Evolutionary conservation across 1,140 invertebrate species (phyloP), one percentile per base, ranked within the genome.

Genomic region (Oncopodura yosiiana): DNA sequence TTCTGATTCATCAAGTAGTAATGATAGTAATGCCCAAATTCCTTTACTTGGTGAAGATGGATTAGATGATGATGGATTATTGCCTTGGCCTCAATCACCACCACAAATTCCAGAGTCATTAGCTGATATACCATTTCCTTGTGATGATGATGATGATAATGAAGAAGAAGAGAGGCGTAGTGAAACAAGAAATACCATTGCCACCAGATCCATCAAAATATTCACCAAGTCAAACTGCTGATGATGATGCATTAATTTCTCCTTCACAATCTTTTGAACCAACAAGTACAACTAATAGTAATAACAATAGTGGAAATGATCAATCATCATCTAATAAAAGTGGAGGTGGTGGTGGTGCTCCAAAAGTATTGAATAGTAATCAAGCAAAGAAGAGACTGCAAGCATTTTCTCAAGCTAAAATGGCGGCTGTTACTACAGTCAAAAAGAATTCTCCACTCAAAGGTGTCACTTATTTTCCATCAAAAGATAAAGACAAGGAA

Each of bases 301-400:
- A 46, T 14, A 53, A 16, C 29, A 29, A 21, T n/a, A 36, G 21
- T 32, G 24, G 44, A 19, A 36, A 23, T 37, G 18, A 23, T 29
- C 14, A 16, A 23, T 8, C 26, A 9, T 4, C 14, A 26, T 37
- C 8, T 14, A 12, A 27, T 50, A 48, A 49, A 49, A 53, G 12
- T 18, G n/a, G 45, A 36, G 62, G 68, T n/a, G n/a, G n/a, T n/a
- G n/a, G n/a, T n/a, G n/a, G n/a, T n/a, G n/a, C 65, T 68, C 74
- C 73, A 70, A 53, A 62, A 64, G 62, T 67, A 1, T 53, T 70
- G n/a, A 67, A 67, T n/a, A 66, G 64, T 52, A 53, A 53, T 18
- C 67, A 69, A 51, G 69, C 69, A 0, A 69, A 69, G 58, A 69
- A 70, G 55, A 56, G 69, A 9, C 52, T 70, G 1, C 58, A 67